Percentiles rank a stretch among this genome's conserved stretches.
phyloP scores from a whole-genome alignment of 2,797 vertebrate species.

The Halcyon smyrnensis region DNA sequence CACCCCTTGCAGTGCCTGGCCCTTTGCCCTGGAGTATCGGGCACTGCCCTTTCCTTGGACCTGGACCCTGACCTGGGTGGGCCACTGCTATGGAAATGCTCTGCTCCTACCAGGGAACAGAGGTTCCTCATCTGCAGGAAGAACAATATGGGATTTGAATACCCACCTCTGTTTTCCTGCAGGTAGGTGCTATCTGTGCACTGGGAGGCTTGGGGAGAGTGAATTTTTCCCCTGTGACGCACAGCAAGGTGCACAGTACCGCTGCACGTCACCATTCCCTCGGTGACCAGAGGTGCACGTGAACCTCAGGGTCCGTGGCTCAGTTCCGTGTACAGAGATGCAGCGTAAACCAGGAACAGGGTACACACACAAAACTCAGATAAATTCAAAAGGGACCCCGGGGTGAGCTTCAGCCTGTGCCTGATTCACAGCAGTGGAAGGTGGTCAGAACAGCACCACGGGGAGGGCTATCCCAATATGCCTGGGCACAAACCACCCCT shows the following conservation, averaged over 20 bases:
- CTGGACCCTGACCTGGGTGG: neutral
- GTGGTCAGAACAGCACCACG: neutral
- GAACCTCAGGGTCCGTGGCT: fast-evolving
- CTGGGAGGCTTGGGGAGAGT: neutral
- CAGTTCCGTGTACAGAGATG: fast-evolving
- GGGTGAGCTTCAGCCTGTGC: neutral
- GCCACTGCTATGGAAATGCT: neutral
- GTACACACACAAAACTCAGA: too few relatives aligned
- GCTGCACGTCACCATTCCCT: neutral
- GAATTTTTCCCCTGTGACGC: fast-evolving
- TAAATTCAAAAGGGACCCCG: neutral
- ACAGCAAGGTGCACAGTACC: neutral
- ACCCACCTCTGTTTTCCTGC: neutral
- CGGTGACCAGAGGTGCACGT: neutral
- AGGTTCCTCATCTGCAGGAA: neutral
- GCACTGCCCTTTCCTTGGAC: neutral
- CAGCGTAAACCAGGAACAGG: neutral
- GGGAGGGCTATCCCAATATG: neutral
- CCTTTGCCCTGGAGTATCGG: neutral
- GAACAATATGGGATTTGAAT: neutral
- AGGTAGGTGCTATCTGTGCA: neutral
- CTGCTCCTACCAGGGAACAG: neutral
- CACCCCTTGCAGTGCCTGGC: too few relatives aligned
- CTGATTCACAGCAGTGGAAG: neutral
- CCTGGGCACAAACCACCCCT: neutral